Conservation (phyloP, 2,888 invertebrate genomes). For the Leptothorax acervorum region DNA sequence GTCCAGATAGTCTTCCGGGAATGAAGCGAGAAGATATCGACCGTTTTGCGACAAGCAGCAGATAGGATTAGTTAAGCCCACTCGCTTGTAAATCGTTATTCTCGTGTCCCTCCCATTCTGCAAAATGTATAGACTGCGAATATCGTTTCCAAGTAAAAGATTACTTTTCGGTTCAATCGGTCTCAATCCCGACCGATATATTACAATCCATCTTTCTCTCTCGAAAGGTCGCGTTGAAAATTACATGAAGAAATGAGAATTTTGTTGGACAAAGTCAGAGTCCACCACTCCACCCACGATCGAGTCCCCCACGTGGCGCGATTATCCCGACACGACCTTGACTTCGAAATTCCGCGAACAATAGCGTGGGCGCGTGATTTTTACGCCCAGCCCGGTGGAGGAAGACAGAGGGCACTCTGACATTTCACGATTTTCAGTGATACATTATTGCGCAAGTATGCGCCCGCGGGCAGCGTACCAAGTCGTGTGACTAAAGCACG, state of each 20-base stretch:
- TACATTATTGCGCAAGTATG: slow-evolving; percentile 68
- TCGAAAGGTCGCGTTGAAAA: slow-evolving; percentile 1
- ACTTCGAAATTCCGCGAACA: slow-evolving; percentile 19
- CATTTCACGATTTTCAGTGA: slow-evolving; percentile 67
- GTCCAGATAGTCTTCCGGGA: slow-evolving; percentile 71
- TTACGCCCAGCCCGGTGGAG: neutral
- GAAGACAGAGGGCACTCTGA: slow-evolving; percentile 58
- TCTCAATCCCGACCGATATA: neutral
- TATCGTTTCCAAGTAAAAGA: neutral
- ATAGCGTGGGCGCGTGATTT: slow-evolving; percentile 29
- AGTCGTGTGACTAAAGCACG: slow-evolving; percentile 68
- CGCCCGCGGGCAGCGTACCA: slow-evolving; percentile 70
- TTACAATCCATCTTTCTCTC: neutral
- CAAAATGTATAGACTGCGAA: neutral
- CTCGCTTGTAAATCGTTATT: neutral
- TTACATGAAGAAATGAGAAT: neutral
- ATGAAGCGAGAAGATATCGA: slow-evolving; percentile 54
- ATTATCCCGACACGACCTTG: neutral
- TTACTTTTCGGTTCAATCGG: neutral
- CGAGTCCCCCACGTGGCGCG: slow-evolving; percentile 1
- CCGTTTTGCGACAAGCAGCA: slow-evolving; percentile 16
- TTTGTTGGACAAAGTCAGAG: neutral
- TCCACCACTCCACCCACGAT: neutral
- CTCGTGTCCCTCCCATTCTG: neutral
- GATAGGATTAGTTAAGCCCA: neutral